Conservation (phyloP, 1,140 invertebrate genomes). For the Calephelis nemesis region DNA sequence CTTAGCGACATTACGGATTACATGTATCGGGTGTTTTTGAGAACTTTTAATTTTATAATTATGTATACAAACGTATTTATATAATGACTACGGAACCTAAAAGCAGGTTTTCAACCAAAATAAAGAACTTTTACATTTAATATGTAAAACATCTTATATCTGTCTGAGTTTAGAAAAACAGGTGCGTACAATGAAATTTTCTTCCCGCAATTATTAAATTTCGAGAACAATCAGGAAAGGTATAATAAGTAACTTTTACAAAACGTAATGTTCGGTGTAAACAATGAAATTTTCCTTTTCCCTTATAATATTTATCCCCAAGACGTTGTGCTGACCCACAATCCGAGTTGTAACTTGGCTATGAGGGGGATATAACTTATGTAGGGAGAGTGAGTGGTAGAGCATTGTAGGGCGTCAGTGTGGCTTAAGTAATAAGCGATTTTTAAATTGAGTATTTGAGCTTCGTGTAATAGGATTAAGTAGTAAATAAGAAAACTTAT, state of each 20-base stretch:
- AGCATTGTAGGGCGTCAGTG: conserved; percentile 36
- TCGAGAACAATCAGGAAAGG: not conserved
- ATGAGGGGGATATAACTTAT: conserved; percentile 58
- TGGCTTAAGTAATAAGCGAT: conserved; percentile 28
- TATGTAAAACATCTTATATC: conserved; percentile 3
- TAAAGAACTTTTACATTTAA: not conserved
- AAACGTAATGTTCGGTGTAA: conserved; percentile 30
- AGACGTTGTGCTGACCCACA: conserved; percentile 52
- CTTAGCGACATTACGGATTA: too few species aligned
- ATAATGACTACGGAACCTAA: too few species aligned
- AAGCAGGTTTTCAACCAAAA: too few species aligned
- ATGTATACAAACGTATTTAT: too few species aligned
- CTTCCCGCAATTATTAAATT: conserved; percentile 10
- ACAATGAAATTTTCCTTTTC: conserved; percentile 39
- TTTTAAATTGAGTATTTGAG: too few species aligned
- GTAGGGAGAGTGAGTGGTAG: conserved; percentile 47
- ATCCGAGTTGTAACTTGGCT: conserved; percentile 56
- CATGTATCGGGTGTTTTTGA: too few species aligned
- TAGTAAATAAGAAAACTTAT: too few species aligned
- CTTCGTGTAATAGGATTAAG: too few species aligned
- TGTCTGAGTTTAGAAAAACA: not conserved
- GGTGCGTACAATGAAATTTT: not conserved
- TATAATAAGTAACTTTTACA: conserved; percentile 15
- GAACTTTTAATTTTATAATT: too few species aligned
- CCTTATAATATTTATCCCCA: conserved; percentile 55